Evolutionary conservation across 2,888 invertebrate species (phyloP).

Genomic region (Boloria selene): DNA sequence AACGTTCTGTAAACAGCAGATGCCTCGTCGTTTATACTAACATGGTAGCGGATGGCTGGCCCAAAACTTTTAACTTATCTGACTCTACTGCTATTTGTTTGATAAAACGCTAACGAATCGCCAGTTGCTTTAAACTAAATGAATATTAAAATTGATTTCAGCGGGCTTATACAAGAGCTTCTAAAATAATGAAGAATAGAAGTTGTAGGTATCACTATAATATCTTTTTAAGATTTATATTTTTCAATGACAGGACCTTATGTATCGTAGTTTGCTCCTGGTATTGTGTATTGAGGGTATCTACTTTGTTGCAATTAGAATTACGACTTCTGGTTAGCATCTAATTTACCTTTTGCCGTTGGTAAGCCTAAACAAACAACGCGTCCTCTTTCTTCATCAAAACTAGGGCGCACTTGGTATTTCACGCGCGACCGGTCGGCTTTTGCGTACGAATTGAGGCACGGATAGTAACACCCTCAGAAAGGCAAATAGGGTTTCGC

Average conservation of each 20-base stretch:
- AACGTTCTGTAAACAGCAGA: constrained; percentile 68
- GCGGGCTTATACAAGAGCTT: too few species aligned
- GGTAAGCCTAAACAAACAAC: constrained; percentile 77
- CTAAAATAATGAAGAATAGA: too few species aligned
- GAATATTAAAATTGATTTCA: background rate
- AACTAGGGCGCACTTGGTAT: constrained; percentile 81
- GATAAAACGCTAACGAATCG: constrained; percentile 21
- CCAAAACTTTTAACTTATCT: constrained; percentile 44
- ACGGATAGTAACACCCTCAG: constrained; percentile 73
- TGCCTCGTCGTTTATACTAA: constrained; percentile 48
- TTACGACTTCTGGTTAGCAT: constrained; percentile 64
- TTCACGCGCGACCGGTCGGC: constrained; percentile 75
- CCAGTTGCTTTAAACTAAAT: background rate
- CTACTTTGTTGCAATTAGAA: background rate
- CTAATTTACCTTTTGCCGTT: constrained; percentile 67
- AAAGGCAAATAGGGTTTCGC: constrained; percentile 78
- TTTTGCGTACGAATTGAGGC: constrained; percentile 74
- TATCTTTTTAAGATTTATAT: too few species aligned
- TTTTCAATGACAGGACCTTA: too few species aligned
- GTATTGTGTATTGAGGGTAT: background rate
- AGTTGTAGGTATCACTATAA: too few species aligned
- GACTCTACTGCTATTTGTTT: constrained; percentile 16
- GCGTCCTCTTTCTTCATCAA: constrained; percentile 72
- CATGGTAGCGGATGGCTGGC: constrained; percentile 46
- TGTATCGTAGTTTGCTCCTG: too few species aligned